A percentile compares a stretch with the other conserved stretches of the same genome.
Conservation (phyloP, 2,888 invertebrate species). For the Drosophila trichaetosa region DNA sequence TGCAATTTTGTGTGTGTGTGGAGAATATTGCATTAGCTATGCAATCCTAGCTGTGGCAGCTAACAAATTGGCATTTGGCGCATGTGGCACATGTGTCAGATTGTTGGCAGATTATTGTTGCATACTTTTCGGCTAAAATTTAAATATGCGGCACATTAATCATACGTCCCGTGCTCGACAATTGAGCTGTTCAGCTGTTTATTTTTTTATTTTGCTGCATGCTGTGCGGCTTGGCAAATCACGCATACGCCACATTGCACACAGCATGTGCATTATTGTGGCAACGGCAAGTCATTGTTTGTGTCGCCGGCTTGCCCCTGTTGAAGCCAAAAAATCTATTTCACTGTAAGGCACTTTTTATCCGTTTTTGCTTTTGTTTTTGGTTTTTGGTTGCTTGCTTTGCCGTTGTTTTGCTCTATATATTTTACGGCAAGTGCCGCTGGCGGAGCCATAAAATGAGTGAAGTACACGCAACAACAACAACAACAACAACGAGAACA, state of each 20-base stretch:
- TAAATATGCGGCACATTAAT: slow-evolving; percentile 63
- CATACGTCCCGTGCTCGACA: slow-evolving; percentile 46
- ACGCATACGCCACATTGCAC: slow-evolving; percentile 62
- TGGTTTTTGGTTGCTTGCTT: slow-evolving; percentile 2
- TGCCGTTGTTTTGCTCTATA: slow-evolving; percentile 40
- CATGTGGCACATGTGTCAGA: slow-evolving; percentile 62
- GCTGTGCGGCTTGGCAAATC: slow-evolving; percentile 39
- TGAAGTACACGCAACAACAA: slow-evolving; percentile 66
- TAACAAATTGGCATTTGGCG: slow-evolving; percentile 12
- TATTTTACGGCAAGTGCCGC: slow-evolving; percentile 51
- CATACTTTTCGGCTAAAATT: slow-evolving; percentile 71
- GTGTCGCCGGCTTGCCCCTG: slow-evolving; percentile 35
- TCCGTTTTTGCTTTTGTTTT: not conserved
- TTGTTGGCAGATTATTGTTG: slow-evolving; percentile 50
- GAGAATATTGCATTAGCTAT: slow-evolving; percentile 34
- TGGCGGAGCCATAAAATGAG: slow-evolving; percentile 66
- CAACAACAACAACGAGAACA: slow-evolving; percentile 9
- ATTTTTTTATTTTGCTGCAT: slow-evolving; percentile 10
- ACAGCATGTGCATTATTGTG: slow-evolving; percentile 36
- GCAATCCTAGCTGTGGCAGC: slow-evolving; percentile 40
- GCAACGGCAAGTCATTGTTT: slow-evolving; percentile 58
- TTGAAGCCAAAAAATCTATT: slow-evolving; percentile 71
- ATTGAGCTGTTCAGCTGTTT: slow-evolving; percentile 55
- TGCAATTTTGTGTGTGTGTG: slow-evolving; percentile 12
- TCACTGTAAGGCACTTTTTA: slow-evolving; percentile 40